phyloP scores from a whole-genome alignment of 1,140 invertebrate genomes.

The Dreissena polymorpha region DNA sequence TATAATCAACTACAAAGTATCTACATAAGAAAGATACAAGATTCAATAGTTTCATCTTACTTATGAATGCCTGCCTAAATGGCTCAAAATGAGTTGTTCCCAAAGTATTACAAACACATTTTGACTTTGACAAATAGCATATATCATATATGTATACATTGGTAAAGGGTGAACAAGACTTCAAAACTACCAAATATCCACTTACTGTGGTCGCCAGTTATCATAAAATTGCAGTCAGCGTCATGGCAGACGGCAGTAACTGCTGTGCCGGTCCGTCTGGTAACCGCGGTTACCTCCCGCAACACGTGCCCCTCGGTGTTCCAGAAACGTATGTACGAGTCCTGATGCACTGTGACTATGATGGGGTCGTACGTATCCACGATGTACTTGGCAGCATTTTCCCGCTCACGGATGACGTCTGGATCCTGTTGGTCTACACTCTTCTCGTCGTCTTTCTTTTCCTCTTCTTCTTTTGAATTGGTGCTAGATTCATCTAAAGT shows the following conservation, averaged over 20 bases:
- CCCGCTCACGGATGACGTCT: constrained; percentile 49
- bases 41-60: too few species aligned
- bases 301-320: constrained; percentile 71
- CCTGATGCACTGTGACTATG: constrained; percentile 74
- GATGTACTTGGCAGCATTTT: constrained; percentile 70
- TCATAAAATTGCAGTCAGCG: constrained; percentile 71
- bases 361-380: constrained; percentile 71
- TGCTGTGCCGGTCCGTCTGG: constrained; percentile 67
- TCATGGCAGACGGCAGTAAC: constrained; percentile 74
- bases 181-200: background rate
- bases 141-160: too few species aligned
- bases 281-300: constrained; percentile 71
- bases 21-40: too few species aligned
- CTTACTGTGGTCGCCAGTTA: constrained; percentile 77
- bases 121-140: too few species aligned
- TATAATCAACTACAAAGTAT: too few species aligned
- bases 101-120: too few species aligned
- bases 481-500: constrained; percentile 10
- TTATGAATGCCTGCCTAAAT: too few species aligned
- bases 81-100: too few species aligned
- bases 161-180: too few species aligned
- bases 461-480: constrained; percentile 36
- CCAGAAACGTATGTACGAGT: constrained; percentile 77
- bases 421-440: constrained; percentile 50
- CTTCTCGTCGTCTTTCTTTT: constrained; percentile 57